Conservation (phyloP, 2,113 vertebrate genomes). For the Hylia prasina region DNA sequence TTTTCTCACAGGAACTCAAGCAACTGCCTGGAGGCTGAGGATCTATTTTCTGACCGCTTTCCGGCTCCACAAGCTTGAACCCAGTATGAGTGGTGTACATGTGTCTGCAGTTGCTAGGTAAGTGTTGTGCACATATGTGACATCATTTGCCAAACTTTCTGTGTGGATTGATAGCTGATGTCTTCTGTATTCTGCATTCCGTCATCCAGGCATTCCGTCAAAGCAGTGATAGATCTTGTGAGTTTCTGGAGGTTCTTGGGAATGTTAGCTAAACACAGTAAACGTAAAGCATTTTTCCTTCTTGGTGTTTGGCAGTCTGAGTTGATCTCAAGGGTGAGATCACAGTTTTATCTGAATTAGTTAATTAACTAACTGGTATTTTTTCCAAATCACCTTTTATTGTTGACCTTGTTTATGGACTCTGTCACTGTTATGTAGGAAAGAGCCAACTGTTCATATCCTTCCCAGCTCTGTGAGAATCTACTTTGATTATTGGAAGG, state of each 20-base stretch:
- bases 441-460: background rate
- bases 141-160: background rate
- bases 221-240: background rate
- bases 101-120: background rate
- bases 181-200: background rate
- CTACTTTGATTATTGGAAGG: background rate
- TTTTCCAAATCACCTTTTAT: background rate
- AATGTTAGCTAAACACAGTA: background rate
- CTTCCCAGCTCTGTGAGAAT: background rate
- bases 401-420: background rate
- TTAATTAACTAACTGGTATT: background rate
- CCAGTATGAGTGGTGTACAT: background rate
- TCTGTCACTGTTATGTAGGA: background rate
- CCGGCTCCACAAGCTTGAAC: background rate
- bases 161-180: background rate
- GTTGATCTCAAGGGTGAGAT: background rate
- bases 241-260: background rate
- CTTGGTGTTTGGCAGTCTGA: background rate
- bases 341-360: background rate
- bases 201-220: background rate
- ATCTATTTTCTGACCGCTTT: too few species aligned
- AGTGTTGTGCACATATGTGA: background rate
- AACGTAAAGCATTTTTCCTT: background rate
- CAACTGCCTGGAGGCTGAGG: too few species aligned
- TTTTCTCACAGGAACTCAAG: too few species aligned